Conservation (phyloP, 2,113 vertebrate genomes). For the Pseudopodoces humilis region DNA sequence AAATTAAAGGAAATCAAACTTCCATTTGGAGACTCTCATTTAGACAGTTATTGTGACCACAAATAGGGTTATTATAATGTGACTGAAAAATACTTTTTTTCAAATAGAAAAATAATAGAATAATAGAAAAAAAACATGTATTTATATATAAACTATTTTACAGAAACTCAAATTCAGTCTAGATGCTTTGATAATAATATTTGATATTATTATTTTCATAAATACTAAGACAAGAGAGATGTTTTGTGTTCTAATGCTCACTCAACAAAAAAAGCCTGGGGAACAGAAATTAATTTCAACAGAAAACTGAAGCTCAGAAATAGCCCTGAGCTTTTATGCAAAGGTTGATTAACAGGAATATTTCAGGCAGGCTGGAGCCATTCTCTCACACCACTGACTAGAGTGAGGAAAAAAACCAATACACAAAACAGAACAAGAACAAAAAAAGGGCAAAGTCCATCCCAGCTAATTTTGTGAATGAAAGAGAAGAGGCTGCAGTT, state of each 20-base stretch:
- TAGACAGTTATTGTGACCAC: neutral
- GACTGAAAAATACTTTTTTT: neutral
- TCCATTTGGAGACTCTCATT: neutral
- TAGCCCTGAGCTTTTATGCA: neutral
- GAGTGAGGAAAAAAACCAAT: neutral
- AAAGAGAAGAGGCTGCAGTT: neutral
- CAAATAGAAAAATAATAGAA: too few species aligned
- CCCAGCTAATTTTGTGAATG: neutral
- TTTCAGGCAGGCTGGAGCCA: neutral
- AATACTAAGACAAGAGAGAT: neutral
- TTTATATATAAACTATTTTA: neutral
- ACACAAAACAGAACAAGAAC: neutral
- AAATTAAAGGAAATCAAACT: neutral
- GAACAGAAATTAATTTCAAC: neutral
- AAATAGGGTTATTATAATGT: neutral
- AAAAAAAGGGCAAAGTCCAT: neutral
- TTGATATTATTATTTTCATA: neutral
- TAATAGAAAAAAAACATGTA: neutral
- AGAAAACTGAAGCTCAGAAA: neutral
- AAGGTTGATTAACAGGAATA: neutral
- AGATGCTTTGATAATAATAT: neutral
- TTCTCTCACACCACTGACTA: neutral
- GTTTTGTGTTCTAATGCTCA: neutral
- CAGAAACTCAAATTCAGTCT: neutral
- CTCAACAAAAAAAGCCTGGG: neutral